Evolutionary conservation across 2,797 vertebrate genomes (phyloP).

Genomic region (Pangasius sanitwongsei): DNA sequence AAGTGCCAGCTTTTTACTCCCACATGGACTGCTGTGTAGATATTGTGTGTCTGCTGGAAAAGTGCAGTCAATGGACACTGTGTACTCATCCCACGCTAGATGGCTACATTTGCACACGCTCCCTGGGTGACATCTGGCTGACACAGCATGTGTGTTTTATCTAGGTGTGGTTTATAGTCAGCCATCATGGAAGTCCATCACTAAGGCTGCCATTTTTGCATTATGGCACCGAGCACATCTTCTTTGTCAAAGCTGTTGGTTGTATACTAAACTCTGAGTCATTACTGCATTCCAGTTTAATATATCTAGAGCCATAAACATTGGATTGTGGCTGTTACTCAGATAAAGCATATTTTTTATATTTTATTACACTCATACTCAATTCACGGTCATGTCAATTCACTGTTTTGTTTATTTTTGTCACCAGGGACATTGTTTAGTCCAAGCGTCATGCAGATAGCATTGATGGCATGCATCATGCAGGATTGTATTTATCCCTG

Average conservation of each 20-base stretch:
- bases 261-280: background rate
- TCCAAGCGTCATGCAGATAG: no score
- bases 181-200: constrained; percentile 35
- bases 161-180: constrained; percentile 33
- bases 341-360: background rate
- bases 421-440: background rate
- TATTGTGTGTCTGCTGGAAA: constrained; percentile 33
- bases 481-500: background rate
- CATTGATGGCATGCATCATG: background rate
- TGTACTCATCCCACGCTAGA: constrained; percentile 54
- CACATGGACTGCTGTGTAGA: constrained; percentile 25
- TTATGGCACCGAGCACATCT: constrained; percentile 20
- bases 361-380: background rate
- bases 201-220: background rate
- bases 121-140: constrained; percentile 40
- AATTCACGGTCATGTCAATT: background rate
- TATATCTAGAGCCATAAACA: background rate
- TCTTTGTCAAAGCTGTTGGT: constrained; percentile 38
- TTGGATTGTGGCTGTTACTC: background rate
- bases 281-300: background rate
- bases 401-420: constrained; percentile 6
- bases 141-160: constrained; percentile 40
- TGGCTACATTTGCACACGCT: constrained; percentile 33
- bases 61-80: constrained; percentile 55
- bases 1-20: constrained; percentile 56